Conservation (phyloP, 2,797 vertebrate species). For the Parauchenoglanis punctatus region DNA sequence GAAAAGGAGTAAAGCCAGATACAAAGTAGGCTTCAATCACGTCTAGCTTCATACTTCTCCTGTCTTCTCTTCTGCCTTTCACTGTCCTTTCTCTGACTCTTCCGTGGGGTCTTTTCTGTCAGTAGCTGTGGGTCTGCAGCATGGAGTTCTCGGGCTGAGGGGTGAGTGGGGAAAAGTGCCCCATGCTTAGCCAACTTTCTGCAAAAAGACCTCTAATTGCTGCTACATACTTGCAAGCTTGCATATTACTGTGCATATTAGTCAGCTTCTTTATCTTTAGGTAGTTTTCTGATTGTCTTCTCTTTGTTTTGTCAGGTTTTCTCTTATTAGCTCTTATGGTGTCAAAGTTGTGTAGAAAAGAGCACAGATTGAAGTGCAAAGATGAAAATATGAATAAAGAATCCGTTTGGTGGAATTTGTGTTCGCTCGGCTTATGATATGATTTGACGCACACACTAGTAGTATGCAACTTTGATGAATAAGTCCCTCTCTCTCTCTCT, state of each 20-base stretch:
- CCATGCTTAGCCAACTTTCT: neutral
- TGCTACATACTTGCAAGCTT: conserved; percentile 4
- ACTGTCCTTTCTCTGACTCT: conserved; percentile 20
- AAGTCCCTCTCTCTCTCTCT: neutral
- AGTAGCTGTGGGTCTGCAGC: conserved; percentile 51
- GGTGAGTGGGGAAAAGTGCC: conserved; percentile 50
- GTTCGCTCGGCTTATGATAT: neutral
- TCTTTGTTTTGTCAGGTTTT: neutral
- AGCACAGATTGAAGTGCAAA: neutral
- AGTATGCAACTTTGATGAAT: neutral
- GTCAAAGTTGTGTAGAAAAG: neutral
- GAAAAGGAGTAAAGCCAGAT: neutral
- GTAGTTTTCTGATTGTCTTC: neutral
- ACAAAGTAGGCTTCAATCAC: neutral
- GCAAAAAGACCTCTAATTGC: conserved; percentile 1
- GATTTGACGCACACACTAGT: neutral
- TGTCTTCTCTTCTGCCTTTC: conserved; percentile 11
- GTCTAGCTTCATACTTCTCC: neutral
- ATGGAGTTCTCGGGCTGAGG: conserved; percentile 49
- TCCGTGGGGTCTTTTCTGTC: conserved; percentile 21
- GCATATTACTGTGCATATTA: neutral
- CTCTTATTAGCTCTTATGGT: neutral
- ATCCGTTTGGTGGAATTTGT: neutral
- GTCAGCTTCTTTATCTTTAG: conserved; percentile 2
- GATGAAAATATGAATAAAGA: neutral